A percentile compares a stretch with the other conserved stretches of the same genome.
Conservation (phyloP, 2,888 invertebrate genomes). For the Stratiomys singularior region DNA sequence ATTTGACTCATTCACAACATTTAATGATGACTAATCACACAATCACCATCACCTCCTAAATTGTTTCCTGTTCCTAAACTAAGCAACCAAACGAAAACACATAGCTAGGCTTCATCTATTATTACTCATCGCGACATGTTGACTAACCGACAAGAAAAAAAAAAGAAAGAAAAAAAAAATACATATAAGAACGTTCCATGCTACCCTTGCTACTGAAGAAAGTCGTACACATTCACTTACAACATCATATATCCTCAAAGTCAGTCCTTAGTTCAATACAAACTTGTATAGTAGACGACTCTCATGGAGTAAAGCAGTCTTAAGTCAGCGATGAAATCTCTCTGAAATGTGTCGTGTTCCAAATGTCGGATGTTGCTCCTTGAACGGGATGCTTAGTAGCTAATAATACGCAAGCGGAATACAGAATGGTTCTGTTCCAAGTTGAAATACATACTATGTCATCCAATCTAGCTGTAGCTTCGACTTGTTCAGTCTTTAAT, state of each 20-base stretch:
- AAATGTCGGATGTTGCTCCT: constrained; percentile 5
- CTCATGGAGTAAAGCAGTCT: not conserved
- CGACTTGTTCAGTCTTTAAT: no score
- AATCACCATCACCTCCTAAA: constrained; percentile 3
- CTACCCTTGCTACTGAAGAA: not conserved
- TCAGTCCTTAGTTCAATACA: not conserved
- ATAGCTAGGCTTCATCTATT: no score
- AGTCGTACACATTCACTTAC: not conserved
- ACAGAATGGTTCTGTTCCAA: not conserved
- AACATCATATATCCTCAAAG: no score
- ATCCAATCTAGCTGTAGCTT: not conserved
- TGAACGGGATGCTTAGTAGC: not conserved
- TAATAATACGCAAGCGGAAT: constrained; percentile 13
- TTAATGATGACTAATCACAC: constrained; percentile 40
- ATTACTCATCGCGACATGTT: no score
- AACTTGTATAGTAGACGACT: not conserved
- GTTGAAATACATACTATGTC: not conserved
- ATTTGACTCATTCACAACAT: constrained; percentile 29
- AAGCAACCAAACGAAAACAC: no score
- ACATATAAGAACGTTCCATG: not conserved
- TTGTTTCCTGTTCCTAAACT: not conserved
- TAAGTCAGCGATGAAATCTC: no score
- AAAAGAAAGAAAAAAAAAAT: no score
- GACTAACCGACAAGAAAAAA: no score
- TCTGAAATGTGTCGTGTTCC: not conserved